Percentiles rank a stretch among this genome's conserved stretches.
These are phyloP conservation scores for Cossypha caffra DNA, from an alignment of 2,797 vertebrate species.

Conservation along the genomic window DNA sequence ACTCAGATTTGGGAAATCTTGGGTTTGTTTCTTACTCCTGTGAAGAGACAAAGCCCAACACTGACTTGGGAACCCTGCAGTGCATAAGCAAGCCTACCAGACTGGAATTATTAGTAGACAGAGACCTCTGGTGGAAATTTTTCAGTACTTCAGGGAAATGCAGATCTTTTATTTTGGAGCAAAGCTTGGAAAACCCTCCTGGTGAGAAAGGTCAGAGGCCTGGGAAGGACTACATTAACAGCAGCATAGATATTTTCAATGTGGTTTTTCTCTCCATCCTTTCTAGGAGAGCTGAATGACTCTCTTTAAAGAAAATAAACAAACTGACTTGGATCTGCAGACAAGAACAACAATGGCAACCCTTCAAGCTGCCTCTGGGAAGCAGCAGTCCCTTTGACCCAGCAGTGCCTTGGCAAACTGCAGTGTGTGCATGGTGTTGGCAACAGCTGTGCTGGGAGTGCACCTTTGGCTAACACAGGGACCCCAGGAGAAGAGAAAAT, in stretches of 20 bases:
- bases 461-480: background rate
- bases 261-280: background rate
- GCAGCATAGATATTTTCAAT: background rate
- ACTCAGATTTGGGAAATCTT: background rate
- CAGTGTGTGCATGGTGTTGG: background rate
- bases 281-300: background rate
- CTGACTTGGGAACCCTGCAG: background rate
- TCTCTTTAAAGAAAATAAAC: background rate
- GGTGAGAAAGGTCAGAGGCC: background rate
- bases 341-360: background rate
- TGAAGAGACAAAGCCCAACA: background rate
- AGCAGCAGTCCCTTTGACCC: background rate
- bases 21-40: background rate
- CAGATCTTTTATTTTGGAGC: background rate
- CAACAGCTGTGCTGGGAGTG: background rate
- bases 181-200: background rate
- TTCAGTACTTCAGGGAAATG: conserved; percentile 29
- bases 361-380: background rate
- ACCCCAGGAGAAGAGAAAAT: background rate
- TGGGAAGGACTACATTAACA: background rate
- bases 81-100: background rate
- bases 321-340: background rate
- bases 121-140: conserved; percentile 68
- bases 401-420: background rate
- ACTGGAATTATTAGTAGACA: conserved; percentile 52